Evolutionary conservation across 2,888 invertebrate species (phyloP).

Genomic region (Nemoura dubitans): DNA sequence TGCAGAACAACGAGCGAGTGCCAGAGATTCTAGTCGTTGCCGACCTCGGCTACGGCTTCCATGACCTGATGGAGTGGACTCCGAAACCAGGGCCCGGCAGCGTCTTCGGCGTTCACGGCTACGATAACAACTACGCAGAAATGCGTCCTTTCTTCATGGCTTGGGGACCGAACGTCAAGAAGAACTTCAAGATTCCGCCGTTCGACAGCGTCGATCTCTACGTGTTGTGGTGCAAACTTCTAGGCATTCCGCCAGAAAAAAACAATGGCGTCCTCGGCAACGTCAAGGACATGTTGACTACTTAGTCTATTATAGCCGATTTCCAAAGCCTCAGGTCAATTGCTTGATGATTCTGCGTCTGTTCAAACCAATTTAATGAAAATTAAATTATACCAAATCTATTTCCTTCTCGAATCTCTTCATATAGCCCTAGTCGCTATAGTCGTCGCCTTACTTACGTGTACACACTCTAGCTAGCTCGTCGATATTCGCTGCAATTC

Average conservation of each 20-base stretch:
- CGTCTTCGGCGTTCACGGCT: conserved; percentile 76
- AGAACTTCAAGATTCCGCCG: conserved; percentile 63
- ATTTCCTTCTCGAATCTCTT: too few relatives aligned
- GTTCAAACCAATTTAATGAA: too few relatives aligned
- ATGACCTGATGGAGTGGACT: not conserved
- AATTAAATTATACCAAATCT: too few relatives aligned
- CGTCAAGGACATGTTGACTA: conserved; percentile 57
- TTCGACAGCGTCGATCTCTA: conserved; percentile 74
- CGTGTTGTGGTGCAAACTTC: conserved; percentile 69
- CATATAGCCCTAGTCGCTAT: too few relatives aligned
- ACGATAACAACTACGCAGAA: conserved; percentile 63
- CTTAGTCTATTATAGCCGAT: conserved; percentile 51
- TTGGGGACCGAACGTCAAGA: conserved; percentile 70
- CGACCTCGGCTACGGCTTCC: conserved; percentile 27
- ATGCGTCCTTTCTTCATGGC: conserved; percentile 80
- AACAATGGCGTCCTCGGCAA: conserved; percentile 64
- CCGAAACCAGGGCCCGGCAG: not conserved
- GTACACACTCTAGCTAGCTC: too few relatives aligned
- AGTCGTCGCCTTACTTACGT: too few relatives aligned
- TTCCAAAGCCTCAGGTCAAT: too few relatives aligned
- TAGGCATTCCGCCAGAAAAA: conserved; percentile 63
- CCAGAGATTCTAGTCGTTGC: not conserved
- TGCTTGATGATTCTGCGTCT: too few relatives aligned
- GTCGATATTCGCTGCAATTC: too few relatives aligned
- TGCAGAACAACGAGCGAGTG: not conserved